Base-by-base conservation (phyloP, 30 jellyfish, hydroid and myxozoan genomes). In the Chrysaora quinquecirrha region DNA sequence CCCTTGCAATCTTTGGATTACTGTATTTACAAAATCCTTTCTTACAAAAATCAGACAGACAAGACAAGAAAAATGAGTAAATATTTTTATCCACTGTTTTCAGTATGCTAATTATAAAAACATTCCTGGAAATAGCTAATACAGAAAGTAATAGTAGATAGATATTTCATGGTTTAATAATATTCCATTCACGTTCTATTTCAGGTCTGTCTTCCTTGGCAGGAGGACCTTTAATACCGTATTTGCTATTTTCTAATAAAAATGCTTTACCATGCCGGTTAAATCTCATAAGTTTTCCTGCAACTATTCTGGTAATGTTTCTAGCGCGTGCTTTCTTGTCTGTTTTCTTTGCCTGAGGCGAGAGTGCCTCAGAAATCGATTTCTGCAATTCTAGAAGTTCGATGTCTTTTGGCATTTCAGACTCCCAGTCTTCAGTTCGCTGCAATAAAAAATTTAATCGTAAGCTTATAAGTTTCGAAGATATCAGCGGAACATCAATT, bases 361-460 rank as follows among this genome's bases (percentile, higher is more conserved):
- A 10, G 46, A 80, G 28, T 23, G 64, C 30, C 34, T 71, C 83
- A 1, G 87, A 49, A 3, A 65, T 50, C 81, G 24, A 34, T 34
- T 38, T 16, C 35, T 68, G 82, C 12, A 93, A 34, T 27, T 87
- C 87, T 19, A 52, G 60, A 1, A 52, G 67, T 1, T 85, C 54
- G 4, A 29, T 75, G 38, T 64, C 94, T 54, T 27, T 25, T 24
- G 93, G 96, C 35, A 23, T 58, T 34, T 93, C 98, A 16, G 10
- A 48, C 43, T 93, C 98, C 98, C 98, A 93, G 0, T 31, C 70
- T 71, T 93, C 98, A 0, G 93, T 87, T 73, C 84, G 87, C 98
- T 93, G 66, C 11, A 83, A 58, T 0, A 24, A 82, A 30, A 70
- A 6, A 52, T 43, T 6, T 6, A 43, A 43, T 43, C 16, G 9